Evolutionary conservation across 1,140 invertebrate species (phyloP), one percentile per base, ranked within the genome.

Genomic region (Cepaea nemoralis): DNA sequence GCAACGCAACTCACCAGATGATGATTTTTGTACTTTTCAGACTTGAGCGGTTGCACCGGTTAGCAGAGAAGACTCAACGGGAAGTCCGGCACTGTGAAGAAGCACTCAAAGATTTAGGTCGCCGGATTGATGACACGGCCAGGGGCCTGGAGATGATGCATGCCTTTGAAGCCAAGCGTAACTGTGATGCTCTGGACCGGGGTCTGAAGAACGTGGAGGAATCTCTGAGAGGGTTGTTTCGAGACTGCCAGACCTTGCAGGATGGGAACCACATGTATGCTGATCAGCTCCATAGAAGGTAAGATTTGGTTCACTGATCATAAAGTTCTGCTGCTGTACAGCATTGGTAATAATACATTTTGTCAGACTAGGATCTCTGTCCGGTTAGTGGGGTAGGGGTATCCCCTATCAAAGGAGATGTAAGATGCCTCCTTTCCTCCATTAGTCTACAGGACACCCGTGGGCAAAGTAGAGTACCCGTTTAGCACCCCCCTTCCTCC

Each of bases 1-100:
- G n/a, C n/a, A n/a, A n/a, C n/a, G n/a, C n/a, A n/a, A n/a, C n/a
- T n/a, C n/a, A n/a, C n/a, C n/a, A n/a, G n/a, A n/a, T n/a, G n/a
- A n/a, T n/a, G n/a, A n/a, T n/a, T n/a, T n/a, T n/a, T n/a, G n/a
- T n/a, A n/a, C n/a, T 31, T 31, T 63, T 63, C 83, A 94, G 94
- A 86, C 93, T 98, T 83, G 97, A 99, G 92, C 94, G 96, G 87
- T 92, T 99, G 81, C 97, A 98, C 91, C 94, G 97, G 83, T 92
- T 99, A 75, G 97, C 97, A 24, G 97, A 99, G 90, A 98, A 99
- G 91, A 94, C 99, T 35, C 95, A 96, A 89, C 93, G 96, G 83
- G 97, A 99, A 91, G 96, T 97, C 87, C 97, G 97, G 91, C 94
- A 96, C 87, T 95, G 95, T 45, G 97, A 99, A 89, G 93, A 94